A percentile compares a stretch with the other conserved stretches of the same genome.
These are phyloP conservation scores for Thryonomys swinderianus DNA, from an alignment of 2,113 vertebrate species.

Conservation along the genomic window DNA sequence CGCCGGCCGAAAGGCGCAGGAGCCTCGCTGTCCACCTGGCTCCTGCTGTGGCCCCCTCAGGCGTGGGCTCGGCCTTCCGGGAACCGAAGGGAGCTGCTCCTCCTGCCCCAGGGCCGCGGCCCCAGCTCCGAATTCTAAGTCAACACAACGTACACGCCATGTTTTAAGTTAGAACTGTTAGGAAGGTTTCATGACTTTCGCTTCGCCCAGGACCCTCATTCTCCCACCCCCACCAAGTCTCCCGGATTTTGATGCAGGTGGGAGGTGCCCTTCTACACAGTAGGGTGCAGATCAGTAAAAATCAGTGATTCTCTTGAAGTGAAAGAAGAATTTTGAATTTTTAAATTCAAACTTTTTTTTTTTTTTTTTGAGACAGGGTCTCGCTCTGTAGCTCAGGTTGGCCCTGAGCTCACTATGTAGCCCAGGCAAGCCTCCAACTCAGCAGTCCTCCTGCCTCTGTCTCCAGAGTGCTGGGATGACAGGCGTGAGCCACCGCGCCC, in stretches of 20 bases:
- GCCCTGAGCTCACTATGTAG: too few species aligned
- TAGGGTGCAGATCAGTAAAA: neutral
- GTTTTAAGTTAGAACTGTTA: neutral
- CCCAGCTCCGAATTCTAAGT: neutral
- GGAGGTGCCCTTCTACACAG: too few species aligned
- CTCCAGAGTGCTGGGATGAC: too few species aligned
- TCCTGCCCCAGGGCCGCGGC: neutral
- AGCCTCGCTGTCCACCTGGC: neutral
- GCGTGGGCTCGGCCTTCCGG: neutral
- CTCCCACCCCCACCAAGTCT: neutral
- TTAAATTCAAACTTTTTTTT: neutral
- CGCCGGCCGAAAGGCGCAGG: neutral
- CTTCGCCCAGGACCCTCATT: neutral
- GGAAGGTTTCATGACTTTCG: neutral
- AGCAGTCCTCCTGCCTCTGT: too few species aligned
- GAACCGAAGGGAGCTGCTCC: neutral
- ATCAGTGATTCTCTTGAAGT: neutral
- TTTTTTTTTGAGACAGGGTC: too few species aligned
- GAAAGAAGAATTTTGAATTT: neutral
- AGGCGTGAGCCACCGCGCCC: too few species aligned
- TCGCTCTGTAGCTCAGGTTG: too few species aligned
- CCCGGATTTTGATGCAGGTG: fast-evolving
- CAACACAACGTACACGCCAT: too few species aligned
- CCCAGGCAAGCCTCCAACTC: too few species aligned
- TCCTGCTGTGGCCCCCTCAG: neutral